Evolutionary conservation across 2,888 invertebrate species (phyloP).

Genomic region (Seira musarum): DNA sequence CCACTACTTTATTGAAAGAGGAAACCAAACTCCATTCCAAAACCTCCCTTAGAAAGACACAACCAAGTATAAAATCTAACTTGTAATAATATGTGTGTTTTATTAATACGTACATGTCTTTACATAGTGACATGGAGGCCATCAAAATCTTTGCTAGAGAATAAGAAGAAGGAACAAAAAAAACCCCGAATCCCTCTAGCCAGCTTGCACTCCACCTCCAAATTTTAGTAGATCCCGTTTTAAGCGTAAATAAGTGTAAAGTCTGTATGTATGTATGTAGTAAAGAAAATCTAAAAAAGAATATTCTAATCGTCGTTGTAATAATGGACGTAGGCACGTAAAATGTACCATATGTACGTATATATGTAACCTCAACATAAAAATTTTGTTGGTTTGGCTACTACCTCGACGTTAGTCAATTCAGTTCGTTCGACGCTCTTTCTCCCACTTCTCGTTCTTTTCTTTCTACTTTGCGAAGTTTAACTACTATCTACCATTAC

Average conservation of each 20-base stretch:
- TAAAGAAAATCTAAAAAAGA: background rate
- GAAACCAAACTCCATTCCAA: no score
- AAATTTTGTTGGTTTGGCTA: background rate
- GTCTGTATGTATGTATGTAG: no score
- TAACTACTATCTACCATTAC: background rate
- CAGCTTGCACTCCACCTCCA: background rate
- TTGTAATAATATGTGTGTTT: no score
- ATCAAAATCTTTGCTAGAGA: background rate
- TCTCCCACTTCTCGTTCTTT: background rate
- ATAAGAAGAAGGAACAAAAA: background rate
- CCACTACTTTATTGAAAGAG: no score
- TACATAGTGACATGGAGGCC: background rate
- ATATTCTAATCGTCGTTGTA: background rate
- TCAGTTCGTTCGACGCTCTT: background rate
- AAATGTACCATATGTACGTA: background rate
- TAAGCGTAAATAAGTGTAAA: no score
- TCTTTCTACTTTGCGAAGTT: background rate
- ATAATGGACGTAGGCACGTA: background rate
- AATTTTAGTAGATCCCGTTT: background rate
- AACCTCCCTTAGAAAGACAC: no score
- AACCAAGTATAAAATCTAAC: no score
- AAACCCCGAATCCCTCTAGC: background rate
- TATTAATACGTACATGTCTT: no score
- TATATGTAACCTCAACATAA: background rate
- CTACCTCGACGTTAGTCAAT: no score